Conservation (phyloP, 2,888 invertebrate species). For the Mythimna ferrago region DNA sequence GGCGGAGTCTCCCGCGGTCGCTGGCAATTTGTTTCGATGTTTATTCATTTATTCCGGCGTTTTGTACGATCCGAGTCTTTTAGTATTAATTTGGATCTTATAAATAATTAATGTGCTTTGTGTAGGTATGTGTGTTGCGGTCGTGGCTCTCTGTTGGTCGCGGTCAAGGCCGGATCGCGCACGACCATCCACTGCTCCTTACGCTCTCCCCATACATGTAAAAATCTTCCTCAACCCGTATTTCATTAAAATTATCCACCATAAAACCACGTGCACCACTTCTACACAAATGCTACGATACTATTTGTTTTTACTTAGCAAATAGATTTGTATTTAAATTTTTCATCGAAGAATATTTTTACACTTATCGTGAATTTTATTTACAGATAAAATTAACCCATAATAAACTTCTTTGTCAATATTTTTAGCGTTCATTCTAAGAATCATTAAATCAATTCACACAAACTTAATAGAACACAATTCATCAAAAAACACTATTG, state of each 20-base stretch:
- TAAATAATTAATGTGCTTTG: conserved; percentile 84
- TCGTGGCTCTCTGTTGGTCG: conserved; percentile 72
- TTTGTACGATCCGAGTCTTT: conserved; percentile 80
- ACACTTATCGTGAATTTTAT: background rate
- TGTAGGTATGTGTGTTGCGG: conserved; percentile 74
- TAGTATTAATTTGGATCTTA: conserved; percentile 87
- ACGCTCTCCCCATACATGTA: conserved; percentile 51
- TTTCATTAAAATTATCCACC: conserved; percentile 14
- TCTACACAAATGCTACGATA: background rate
- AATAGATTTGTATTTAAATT: conserved; percentile 5
- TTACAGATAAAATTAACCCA: background rate
- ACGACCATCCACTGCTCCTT: conserved; percentile 70
- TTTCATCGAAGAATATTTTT: background rate
- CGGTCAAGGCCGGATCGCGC: conserved; percentile 81
- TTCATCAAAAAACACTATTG: conserved; percentile 39
- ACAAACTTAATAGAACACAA: conserved; percentile 18
- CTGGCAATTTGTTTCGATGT: conserved; percentile 83
- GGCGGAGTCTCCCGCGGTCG: conserved; percentile 65
- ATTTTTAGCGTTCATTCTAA: background rate
- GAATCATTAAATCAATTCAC: conserved; percentile 16
- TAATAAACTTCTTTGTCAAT: conserved; percentile 3
- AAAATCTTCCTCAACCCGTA: conserved; percentile 29
- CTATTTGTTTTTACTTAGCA: background rate
- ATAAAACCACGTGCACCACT: background rate
- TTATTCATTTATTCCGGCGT: conserved; percentile 86